Evolutionary conservation across 2,888 invertebrate species (phyloP).

Genomic region (Oscheius sp.): DNA sequence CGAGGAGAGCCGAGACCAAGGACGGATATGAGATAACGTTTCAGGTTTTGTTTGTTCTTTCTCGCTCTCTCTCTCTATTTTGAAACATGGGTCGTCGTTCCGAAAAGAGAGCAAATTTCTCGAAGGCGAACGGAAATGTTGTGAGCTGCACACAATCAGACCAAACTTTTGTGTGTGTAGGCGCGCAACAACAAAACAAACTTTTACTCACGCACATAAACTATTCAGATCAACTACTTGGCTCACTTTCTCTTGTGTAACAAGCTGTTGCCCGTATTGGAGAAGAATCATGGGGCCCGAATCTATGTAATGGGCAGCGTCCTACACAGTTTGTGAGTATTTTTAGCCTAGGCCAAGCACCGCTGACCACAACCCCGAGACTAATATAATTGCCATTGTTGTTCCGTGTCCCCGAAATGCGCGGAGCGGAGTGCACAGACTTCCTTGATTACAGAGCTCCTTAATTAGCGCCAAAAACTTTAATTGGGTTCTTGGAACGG

Average conservation of each 20-base stretch:
- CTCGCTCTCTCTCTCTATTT: slow-evolving; percentile 9
- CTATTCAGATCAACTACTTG: slow-evolving; percentile 69
- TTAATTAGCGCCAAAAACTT: neutral
- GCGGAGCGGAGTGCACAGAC: neutral
- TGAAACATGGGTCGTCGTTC: neutral
- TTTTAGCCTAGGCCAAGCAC: neutral
- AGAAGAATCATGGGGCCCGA: slow-evolving; percentile 62
- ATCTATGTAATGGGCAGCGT: slow-evolving; percentile 71
- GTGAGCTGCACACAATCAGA: slow-evolving; percentile 9
- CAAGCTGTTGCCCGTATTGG: slow-evolving; percentile 57
- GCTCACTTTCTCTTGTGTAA: slow-evolving; percentile 69
- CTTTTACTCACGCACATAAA: neutral
- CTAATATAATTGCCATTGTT: slow-evolving; percentile 18
- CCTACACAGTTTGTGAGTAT: slow-evolving; percentile 68
- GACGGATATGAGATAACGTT: slow-evolving; percentile 70
- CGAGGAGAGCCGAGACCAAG: slow-evolving; percentile 59
- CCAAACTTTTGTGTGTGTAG: too few species aligned
- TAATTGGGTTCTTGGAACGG: neutral
- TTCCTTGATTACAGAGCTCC: neutral
- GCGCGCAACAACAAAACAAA: neutral
- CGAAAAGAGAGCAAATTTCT: neutral
- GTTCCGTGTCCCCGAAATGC: neutral
- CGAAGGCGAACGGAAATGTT: slow-evolving; percentile 25
- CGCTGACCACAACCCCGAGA: neutral
- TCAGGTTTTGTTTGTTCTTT: slow-evolving; percentile 55